A percentile compares a stretch with the other conserved stretches of the same genome.
phyloP scores from a whole-genome alignment of 2,888 invertebrate genomes.

The Augiades crinisus region DNA sequence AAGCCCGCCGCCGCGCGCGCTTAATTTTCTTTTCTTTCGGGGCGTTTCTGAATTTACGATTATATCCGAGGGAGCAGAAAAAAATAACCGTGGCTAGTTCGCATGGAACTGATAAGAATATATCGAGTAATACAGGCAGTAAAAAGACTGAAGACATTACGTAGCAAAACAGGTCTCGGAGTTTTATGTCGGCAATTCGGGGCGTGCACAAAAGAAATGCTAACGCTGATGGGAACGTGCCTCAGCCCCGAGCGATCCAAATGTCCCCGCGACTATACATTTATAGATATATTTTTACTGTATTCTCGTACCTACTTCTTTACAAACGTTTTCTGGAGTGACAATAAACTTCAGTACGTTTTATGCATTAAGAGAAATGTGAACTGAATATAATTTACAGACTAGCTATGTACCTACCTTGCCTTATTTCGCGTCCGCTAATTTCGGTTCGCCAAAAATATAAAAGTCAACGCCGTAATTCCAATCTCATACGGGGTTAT shows the following conservation, averaged over 20 bases:
- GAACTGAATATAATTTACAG: background rate
- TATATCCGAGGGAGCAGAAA: slow-evolving; percentile 46
- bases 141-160: slow-evolving; percentile 72
- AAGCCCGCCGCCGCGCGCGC: slow-evolving; percentile 49
- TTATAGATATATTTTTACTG: slow-evolving; percentile 20
- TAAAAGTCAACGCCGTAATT: slow-evolving; percentile 5
- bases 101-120: slow-evolving; percentile 67
- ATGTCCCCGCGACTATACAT: slow-evolving; percentile 32
- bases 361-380: background rate
- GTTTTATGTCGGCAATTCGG: slow-evolving; percentile 79
- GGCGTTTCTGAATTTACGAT: slow-evolving; percentile 15
- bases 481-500: slow-evolving; percentile 14
- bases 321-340: no score
- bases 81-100: slow-evolving; percentile 53
- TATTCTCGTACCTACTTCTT: no score
- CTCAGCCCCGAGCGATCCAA: slow-evolving; percentile 40
- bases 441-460: slow-evolving; percentile 14
- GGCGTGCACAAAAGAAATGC: slow-evolving; percentile 78
- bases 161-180: slow-evolving; percentile 70
- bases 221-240: slow-evolving; percentile 65
- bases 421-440: slow-evolving; percentile 8
- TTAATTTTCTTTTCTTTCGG: slow-evolving; percentile 52
- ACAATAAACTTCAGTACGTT: background rate
- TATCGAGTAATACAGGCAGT: slow-evolving; percentile 66
- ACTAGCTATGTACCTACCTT: no score